phyloP scores from a whole-genome alignment of 2,888 invertebrate genomes.

The Drosophila birchii region DNA sequence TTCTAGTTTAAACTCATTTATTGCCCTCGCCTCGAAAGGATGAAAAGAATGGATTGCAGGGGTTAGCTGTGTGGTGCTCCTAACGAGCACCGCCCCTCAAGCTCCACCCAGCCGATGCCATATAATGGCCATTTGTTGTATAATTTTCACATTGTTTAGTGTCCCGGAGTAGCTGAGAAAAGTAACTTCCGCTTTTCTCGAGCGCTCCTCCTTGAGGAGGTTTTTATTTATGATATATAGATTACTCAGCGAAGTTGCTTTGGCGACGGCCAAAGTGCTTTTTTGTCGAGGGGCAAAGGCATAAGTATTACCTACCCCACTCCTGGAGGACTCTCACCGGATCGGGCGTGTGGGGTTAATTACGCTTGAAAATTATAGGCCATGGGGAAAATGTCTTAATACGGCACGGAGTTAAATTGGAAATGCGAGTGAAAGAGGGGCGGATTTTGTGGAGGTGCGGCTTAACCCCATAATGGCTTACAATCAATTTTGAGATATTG shows the following conservation, averaged over 20 bases:
- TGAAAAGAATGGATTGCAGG: slow-evolving; percentile 44
- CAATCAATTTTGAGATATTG: slow-evolving; percentile 5
- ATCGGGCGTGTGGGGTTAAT: slow-evolving; percentile 25
- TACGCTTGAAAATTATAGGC: slow-evolving; percentile 58
- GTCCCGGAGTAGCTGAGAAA: slow-evolving; percentile 46
- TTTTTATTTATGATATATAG: slow-evolving; percentile 72
- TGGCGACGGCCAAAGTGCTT: slow-evolving; percentile 30
- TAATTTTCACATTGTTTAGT: slow-evolving; percentile 79
- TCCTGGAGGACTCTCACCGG: slow-evolving; percentile 8
- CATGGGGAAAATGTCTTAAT: slow-evolving; percentile 62
- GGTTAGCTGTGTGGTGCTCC: slow-evolving; percentile 4
- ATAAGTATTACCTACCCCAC: slow-evolving; percentile 19
- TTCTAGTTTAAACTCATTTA: slow-evolving; percentile 79
- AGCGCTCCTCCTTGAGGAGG: slow-evolving; percentile 29
- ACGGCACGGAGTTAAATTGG: slow-evolving; percentile 34
- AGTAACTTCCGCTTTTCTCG: slow-evolving; percentile 46
- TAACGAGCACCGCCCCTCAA: slow-evolving; percentile 19
- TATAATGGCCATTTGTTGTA: slow-evolving; percentile 76
- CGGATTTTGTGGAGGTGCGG: background rate
- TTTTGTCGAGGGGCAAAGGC: background rate
- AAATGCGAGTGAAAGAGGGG: background rate
- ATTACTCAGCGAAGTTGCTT: slow-evolving; percentile 47
- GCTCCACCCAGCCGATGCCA: slow-evolving; percentile 46
- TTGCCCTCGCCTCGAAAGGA: slow-evolving; percentile 59
- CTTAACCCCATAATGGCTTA: slow-evolving; percentile 13